Evolutionary conservation across 2,113 vertebrate species (phyloP).

Genomic region (Myrmecophaga tridactyla): DNA sequence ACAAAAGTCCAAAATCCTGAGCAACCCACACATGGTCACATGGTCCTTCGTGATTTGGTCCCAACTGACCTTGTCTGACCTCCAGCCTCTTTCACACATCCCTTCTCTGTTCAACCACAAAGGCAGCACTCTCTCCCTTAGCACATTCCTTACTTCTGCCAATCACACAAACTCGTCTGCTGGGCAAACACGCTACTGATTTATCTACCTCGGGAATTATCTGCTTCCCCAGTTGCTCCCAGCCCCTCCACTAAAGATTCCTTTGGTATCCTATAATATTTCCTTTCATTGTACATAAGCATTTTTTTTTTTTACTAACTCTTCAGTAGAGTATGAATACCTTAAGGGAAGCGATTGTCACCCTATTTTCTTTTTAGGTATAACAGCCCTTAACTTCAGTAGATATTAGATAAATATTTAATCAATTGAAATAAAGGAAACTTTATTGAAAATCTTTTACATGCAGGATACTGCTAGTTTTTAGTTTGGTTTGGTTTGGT

Average conservation of each 20-base stretch:
- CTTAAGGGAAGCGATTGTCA: background rate
- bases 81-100: fast-evolving
- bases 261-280: too few species aligned
- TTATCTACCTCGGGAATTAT: background rate
- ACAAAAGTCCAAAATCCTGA: background rate
- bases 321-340: background rate
- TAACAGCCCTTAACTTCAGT: background rate
- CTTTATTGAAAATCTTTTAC: too few species aligned
- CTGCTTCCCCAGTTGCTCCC: too few species aligned
- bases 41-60: too few species aligned
- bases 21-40: background rate
- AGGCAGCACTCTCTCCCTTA: too few species aligned
- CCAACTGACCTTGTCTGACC: fast-evolving
- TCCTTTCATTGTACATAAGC: background rate
- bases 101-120: too few species aligned
- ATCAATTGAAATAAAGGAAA: background rate
- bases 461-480: background rate
- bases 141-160: too few species aligned
- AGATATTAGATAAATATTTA: background rate
- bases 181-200: background rate
- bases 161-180: too few species aligned
- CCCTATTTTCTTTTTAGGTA: background rate
- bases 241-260: too few species aligned
- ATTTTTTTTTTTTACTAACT: background rate
- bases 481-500: too few species aligned